Conservation (phyloP, 2,888 invertebrate species). For the Oegoconia quadripuncta region DNA sequence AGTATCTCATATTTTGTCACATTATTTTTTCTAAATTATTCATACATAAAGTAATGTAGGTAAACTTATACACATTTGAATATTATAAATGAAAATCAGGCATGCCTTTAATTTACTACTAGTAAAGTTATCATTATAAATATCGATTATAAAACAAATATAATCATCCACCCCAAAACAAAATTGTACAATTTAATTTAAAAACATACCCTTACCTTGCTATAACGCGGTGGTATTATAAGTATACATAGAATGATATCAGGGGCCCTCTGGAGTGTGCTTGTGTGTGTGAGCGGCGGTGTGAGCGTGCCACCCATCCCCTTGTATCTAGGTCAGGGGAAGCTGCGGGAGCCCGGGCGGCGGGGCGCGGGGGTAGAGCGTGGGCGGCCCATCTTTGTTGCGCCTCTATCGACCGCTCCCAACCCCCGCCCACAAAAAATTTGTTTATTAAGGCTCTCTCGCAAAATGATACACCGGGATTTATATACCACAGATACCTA, state of each 20-base stretch:
- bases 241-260: not conserved
- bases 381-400: constrained; percentile 48
- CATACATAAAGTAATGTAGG: too few relatives aligned
- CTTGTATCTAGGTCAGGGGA: constrained; percentile 57
- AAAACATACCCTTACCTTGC: too few relatives aligned
- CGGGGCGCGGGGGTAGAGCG: constrained; percentile 24
- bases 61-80: too few relatives aligned
- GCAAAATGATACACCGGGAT: not conserved
- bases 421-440: constrained; percentile 39
- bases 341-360: constrained; percentile 40
- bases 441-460: constrained; percentile 24
- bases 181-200: too few relatives aligned
- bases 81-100: too few relatives aligned
- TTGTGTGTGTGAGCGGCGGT: constrained; percentile 28
- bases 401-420: constrained; percentile 55
- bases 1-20: too few relatives aligned
- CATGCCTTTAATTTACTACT: too few relatives aligned
- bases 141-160: too few relatives aligned
- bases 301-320: constrained; percentile 45
- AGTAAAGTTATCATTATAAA: too few relatives aligned
- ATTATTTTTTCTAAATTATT: too few relatives aligned
- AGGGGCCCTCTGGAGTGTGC: constrained; percentile 5
- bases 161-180: too few relatives aligned
- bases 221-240: too few relatives aligned
- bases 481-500: not conserved